Percentiles rank a stretch among this genome's conserved stretches.
Evolutionary conservation across 2,797 vertebrate species (phyloP).

Genomic region (Babyrousa celebensis): DNA sequence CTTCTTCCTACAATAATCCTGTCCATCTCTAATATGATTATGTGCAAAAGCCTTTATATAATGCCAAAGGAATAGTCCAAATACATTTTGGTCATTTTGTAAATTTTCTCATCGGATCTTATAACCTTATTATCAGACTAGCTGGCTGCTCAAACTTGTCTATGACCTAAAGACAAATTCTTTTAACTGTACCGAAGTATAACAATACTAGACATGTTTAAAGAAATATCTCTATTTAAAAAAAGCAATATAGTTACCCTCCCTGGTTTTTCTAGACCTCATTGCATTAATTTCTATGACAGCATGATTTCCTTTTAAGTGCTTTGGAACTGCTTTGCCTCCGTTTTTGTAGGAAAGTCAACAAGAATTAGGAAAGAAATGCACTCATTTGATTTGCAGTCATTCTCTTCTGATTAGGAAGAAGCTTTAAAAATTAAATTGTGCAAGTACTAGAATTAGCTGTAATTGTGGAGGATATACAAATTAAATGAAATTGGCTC

Average conservation of each 20-base stretch:
- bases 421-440: conserved; percentile 64
- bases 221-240: conserved; percentile 36
- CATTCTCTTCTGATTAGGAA: conserved; percentile 58
- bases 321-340: conserved; percentile 42
- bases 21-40: neutral
- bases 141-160: conserved; percentile 70
- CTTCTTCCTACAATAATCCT: conserved; percentile 34
- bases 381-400: conserved; percentile 55
- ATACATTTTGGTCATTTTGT: conserved; percentile 32
- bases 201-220: conserved; percentile 19
- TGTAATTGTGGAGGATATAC: neutral
- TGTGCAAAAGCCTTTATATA: conserved; percentile 1
- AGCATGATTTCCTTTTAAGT: conserved; percentile 53
- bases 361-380: conserved; percentile 51
- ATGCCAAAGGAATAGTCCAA: conserved; percentile 29
- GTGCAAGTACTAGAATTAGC: conserved; percentile 59
- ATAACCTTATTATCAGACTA: conserved; percentile 62
- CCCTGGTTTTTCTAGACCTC: conserved; percentile 45
- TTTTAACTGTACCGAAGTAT: conserved; percentile 62
- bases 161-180: conserved; percentile 59
- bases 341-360: conserved; percentile 68
- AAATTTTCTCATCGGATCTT: conserved; percentile 61
- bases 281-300: conserved; percentile 3
- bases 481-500: conserved; percentile 56
- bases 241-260: neutral